Evolutionary conservation across 2,113 vertebrate species (phyloP).

Genomic region (Gavialis gangeticus): DNA sequence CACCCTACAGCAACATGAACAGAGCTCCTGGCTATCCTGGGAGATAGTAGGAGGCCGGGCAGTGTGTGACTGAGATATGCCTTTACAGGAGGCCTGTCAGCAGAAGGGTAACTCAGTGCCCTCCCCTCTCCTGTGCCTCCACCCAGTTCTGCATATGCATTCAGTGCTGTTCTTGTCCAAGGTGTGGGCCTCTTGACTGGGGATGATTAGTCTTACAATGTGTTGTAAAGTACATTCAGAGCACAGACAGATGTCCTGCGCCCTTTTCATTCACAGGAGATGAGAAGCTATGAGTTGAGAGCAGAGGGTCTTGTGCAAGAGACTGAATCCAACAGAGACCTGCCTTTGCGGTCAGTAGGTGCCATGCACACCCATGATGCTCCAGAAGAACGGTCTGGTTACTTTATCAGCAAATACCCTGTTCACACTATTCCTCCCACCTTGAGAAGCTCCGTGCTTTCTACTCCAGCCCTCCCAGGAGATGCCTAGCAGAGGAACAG

Average conservation of each 20-base stretch:
- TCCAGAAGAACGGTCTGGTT: neutral
- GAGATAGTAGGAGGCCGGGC: fast-evolving
- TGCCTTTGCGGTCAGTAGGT: neutral
- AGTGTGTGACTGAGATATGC: neutral
- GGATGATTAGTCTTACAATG: neutral
- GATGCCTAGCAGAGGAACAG: neutral
- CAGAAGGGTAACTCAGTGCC: neutral
- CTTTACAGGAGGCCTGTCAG: neutral
- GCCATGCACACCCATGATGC: neutral
- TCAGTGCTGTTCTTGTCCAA: neutral
- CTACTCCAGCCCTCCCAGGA: neutral
- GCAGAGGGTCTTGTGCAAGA: fast-evolving
- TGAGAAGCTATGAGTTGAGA: neutral
- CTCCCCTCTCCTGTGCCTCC: neutral
- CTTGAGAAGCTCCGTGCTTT: neutral
- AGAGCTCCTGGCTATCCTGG: neutral
- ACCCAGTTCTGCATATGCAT: neutral
- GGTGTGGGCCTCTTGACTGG: neutral
- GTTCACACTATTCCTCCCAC: neutral
- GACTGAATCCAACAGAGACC: neutral
- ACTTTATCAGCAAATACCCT: too few relatives aligned
- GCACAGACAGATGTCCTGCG: neutral
- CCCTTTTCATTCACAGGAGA: neutral
- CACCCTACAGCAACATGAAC: neutral
- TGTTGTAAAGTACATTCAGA: neutral